Evolutionary conservation across 1,140 invertebrate genomes (phyloP).

Genomic region (Hirudo medicinalis): DNA sequence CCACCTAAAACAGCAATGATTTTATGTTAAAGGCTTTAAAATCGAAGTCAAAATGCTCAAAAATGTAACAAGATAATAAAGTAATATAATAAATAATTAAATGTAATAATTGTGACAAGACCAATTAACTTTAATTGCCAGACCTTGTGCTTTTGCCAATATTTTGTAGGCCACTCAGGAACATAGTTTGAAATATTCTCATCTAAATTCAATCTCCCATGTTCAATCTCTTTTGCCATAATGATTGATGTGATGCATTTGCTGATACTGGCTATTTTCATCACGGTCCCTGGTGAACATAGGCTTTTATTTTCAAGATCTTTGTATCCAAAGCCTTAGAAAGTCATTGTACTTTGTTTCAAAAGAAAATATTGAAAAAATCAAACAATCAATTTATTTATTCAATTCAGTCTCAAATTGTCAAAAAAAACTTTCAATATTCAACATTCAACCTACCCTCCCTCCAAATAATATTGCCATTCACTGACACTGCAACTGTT

Average conservation of each 20-base stretch:
- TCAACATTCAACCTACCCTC: slow-evolving; percentile 14
- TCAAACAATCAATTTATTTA: background rate
- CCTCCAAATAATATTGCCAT: slow-evolving; percentile 15
- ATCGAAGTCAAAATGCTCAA: background rate
- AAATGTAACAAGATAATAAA: background rate
- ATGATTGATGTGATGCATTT: slow-evolving; percentile 48
- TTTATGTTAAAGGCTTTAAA: background rate
- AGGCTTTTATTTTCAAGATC: slow-evolving; percentile 49
- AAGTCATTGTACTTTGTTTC: too few species aligned
- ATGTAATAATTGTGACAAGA: background rate
- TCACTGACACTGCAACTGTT: slow-evolving; percentile 8
- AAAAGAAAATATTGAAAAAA: background rate
- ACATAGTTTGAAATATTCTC: slow-evolving; percentile 47
- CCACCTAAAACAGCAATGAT: slow-evolving; percentile 31
- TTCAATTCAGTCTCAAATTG: background rate
- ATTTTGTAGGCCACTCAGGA: slow-evolving; percentile 46
- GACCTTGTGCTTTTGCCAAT: slow-evolving; percentile 22
- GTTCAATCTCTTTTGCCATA: slow-evolving; percentile 47
- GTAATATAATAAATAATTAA: background rate
- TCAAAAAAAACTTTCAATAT: background rate
- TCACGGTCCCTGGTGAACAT: slow-evolving; percentile 45
- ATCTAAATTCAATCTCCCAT: slow-evolving; percentile 49
- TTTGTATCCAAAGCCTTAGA: slow-evolving; percentile 47
- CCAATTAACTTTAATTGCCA: too few species aligned
- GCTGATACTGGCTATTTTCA: slow-evolving; percentile 54